Base-by-base conservation (phyloP, 2,888 invertebrate genomes). In the Patella caerulea region DNA sequence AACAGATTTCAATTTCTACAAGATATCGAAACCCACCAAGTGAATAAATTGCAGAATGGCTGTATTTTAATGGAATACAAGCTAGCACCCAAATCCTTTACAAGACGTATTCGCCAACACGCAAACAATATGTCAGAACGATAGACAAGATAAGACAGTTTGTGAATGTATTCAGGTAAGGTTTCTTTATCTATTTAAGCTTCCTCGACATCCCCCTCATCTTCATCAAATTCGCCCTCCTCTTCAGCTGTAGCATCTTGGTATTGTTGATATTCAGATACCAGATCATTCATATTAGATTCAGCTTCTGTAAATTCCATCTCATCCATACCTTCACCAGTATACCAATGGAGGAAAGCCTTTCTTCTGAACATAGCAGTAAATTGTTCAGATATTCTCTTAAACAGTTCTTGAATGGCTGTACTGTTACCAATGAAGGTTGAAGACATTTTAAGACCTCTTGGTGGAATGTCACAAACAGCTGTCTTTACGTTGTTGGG, bases 241-340 rank as follows among this genome's bases (percentile, higher is more conserved):
- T 65, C 65, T 65, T 65, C 65, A 65, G 65, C 65, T 65, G 65
- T 65, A 65, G 65, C 65, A 65, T 65, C 65, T 24, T 65, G 65
- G 65, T 65, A 65, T 24, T 65, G 65, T 65, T 65, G 65, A 65
- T 65, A 65, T 65, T 65, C 65, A 24, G 65, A 65, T 65, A 65
- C 65, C 65, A 65, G 65, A 65, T 65, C 65, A 65, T 65, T 65
- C 65, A 65, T 65, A 24, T 65, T 65, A 24, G 65, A 65, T 24
- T 65, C 65, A 11, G 65, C 65, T 65, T 65, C 65, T 24, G 65
- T 65, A 65, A 65, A 65, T 65, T 65, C 65, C 65, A 65, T 65
- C 65, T 65, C 65, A 65, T 65, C 65, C 65, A 65, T 65, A 19
- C 65, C 65, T 65, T 65, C 65, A 65, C 65, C 65, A 65, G 65